Evolutionary conservation across 37 sponge, comb jelly and placozoan species (phyloP), one percentile per base, ranked within the genome.

Genomic region (Spongilla lacustris): DNA sequence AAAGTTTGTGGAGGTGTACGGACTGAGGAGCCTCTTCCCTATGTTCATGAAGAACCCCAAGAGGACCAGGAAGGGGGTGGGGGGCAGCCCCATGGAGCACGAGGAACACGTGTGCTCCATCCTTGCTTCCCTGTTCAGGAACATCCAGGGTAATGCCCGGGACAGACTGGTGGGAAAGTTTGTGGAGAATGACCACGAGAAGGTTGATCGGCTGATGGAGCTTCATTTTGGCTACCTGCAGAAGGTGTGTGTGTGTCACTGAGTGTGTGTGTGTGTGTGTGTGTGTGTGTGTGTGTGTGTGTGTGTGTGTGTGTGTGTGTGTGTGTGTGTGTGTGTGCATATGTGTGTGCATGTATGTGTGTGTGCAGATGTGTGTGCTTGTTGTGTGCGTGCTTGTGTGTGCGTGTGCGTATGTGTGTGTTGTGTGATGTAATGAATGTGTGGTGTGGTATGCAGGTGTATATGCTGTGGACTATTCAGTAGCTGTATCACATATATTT

Each of bases 31-130:
- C 46, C 77, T 99, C 48, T 99, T 99, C 70, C 99, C 99, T 0
- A 83, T 73, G 32, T 99, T 99, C 88, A 99, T 99, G 99, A 97
- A 97, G 85, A 70, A 87, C 2, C 93, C 91, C 8, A 93, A 91
- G 80, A 73, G 36, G 12, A 24, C 85, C 35, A 76, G 74, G 81
- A 86, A 94, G 74, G 88, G 89, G 11, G 50, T 82, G 29, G 37
- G 91, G 34, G 73, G 74, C 36, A 78, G 66, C 32, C 94, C 95
- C 68, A 36, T 68, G 48, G 98, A 97, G 76, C 83, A 84, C 38
- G 98, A 95, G 81, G 99, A 99, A 77, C 99, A 99, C 67, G 91
- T 99, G 28, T 88, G 92, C 27, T 92, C 97, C 28, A 97, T 99
- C 38, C 36, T 99, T 0, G 91, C 90, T 11, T 93, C 95, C 22